Evolutionary conservation across 2,888 invertebrate species (phyloP), one percentile per base, ranked within the genome.

Genomic region (Drosophila cognata): DNA sequence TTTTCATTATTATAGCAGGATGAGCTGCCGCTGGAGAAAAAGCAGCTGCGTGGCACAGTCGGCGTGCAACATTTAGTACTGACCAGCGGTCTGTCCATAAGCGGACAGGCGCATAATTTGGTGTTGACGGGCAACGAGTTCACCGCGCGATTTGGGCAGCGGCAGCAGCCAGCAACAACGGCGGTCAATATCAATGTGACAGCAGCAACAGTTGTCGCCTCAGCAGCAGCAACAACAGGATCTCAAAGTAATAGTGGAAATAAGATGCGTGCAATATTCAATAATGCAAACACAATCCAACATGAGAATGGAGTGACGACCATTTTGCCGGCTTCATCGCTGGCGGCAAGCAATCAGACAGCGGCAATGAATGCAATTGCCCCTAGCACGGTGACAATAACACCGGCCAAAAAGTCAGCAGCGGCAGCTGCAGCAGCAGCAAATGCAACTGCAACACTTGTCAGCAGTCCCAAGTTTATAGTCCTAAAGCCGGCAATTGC

Each of bases 281-380:
- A 91, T 65, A 86, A 81, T 65, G 77, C 79, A n/a, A 88, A 88
- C 75, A 78, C 84, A 56, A 91, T 92, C 41, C 90, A 92, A 69
- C 92, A 92, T 74, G 92, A 92, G 72, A 92, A 92, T 72, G 92
- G 92, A 1, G 90, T 92, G 28, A 92, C 92, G 29, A 92, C 92
- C 29, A 92, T 92, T 63, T 76, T 92, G 74, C 92, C 92, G 8
- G 92, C 92, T 18, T 92, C 91, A 33, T 92, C 91, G 43, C 60
- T 92, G 71, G 91, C 91, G 13, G 92, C 92, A 25, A 84, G 84
- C 59, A 87, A 88, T 67, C 92, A 92, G 68, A 87, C 86, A 21
- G 91, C 92, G 2, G 91, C 92, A 7, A 91, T 92, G 92, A 91
- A 92, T 74, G 92, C 92, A 31, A 84, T 91, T 29, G 91, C 89